Evolutionary conservation across 35 echinoderm and acorn worm genomes (phyloP), one percentile per base, ranked within the genome.

Genomic region (Ophiothrix spiculata): DNA sequence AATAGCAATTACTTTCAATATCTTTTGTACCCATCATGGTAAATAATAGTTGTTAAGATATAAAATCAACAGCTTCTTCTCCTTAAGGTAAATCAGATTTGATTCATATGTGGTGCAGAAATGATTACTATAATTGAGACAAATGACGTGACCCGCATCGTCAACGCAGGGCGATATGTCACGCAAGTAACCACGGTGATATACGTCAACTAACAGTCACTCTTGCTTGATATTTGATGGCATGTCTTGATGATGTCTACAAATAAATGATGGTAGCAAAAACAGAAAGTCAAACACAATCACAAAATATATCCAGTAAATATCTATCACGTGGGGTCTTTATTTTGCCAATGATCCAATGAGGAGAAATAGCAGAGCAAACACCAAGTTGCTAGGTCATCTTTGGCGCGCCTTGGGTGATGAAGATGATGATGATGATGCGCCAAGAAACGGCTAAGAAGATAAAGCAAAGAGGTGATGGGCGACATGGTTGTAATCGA

Each of bases 261-360:
- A 10, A 49, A 49, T 49, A 69, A 69, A 49, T 49, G 42, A 49
- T 28, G 60, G 60, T 25, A 69, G 60, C 23, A 69, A 10, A n/a
- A n/a, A n/a, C n/a, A 69, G 25, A 69, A 69, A 69, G 16, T 69
- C 60, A 49, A 69, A 69, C 60, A 69, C 60, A 25, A 69, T 69
- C 60, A 69, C 29, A 69, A 69, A 28, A 2, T 69, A 12, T 69
- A 10, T 69, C 60, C 25, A 28, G 1, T n/a, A 10, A 69, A 69
- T 69, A 69, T 15, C 17, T 69, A 69, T 69, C 60, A 69, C 60
- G 60, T 69, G 60, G 60, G 60, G 60, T 69, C 60, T 69, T 69
- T 69, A 49, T 69, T 25, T 69, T 28, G 8, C 60, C 3, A 4
- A 69, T 69, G 42, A 69, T 69, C 60, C 60, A 69, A 15, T 15